Base-by-base conservation (phyloP, 1,140 invertebrate genomes). In the Tribolium madens region DNA sequence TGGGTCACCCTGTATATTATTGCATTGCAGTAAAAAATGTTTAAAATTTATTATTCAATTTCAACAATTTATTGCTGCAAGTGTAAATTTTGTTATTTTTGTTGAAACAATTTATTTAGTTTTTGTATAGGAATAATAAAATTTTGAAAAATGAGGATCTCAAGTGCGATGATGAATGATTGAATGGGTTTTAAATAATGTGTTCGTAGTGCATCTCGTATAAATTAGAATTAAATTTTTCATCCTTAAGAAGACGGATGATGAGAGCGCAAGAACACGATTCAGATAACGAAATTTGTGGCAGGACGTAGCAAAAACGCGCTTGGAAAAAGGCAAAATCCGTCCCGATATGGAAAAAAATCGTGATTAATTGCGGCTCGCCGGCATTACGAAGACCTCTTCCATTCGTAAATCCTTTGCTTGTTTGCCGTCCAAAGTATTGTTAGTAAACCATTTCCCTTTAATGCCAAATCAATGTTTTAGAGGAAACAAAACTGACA, bases 401-500 rank as follows among this genome's bases (percentile, higher is more conserved):
- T 42, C 17, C 52, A 57, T 64, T 33, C 57, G 57, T 33, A 64
- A 64, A 64, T 64, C 57, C 57, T 26, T 42, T n/a, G 14, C 15
- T 17, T 64, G 57, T 64, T 64, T 64, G 57, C 57, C 57, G 57
- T 64, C 57, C 12, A 33, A 57, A 64, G 57, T 64, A 64, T 33
- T 64, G 57, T 64, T 33, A 33, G 57, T 64, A 33, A 64, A 64
- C 26, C 57, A 36, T 64, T 64, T 64, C 57, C 57, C 26, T 36
- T 57, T 64, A 64, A 64, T 64, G 57, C 57, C 57, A 64, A 64
- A 64, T 64, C 57, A 64, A 64, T 64, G 57, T 64, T 64, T 33
- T 26, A 33, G 57, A 64, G 57, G 57, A 64, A 64, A 64, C 57
- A 64, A 64, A 64, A 64, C 57, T 64, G 57, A 64, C 57, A 64